Conservation (phyloP, 2,888 invertebrate genomes). For the Tridacna crocea region DNA sequence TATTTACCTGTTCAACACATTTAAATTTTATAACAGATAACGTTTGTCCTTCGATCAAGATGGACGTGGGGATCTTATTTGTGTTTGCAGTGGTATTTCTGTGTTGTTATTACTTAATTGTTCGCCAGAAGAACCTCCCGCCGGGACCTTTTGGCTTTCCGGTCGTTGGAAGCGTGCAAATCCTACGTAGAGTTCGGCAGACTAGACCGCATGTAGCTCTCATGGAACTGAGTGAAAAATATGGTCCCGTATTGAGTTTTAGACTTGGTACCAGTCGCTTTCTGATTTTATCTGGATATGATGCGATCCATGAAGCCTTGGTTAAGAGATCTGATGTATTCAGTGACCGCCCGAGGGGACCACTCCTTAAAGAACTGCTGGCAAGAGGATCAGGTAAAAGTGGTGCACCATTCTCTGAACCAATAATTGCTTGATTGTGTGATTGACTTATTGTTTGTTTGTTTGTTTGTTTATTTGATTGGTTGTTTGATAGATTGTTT, state of each 20-base stretch:
- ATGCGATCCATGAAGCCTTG: constrained; percentile 53
- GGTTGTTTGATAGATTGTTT: too few species aligned
- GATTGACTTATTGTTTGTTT: too few species aligned
- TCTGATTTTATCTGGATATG: constrained; percentile 50
- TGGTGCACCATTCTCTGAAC: not conserved
- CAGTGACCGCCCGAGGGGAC: constrained; percentile 37
- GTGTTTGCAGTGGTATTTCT: not conserved
- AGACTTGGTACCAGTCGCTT: constrained; percentile 37
- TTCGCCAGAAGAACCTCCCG: constrained; percentile 32
- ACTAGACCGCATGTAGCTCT: constrained; percentile 19
- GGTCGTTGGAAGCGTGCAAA: constrained; percentile 17
- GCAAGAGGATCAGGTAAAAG: too few species aligned
- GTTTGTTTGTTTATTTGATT: too few species aligned
- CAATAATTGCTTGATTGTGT: not conserved
- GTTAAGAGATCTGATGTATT: constrained; percentile 46
- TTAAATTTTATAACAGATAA: too few species aligned
- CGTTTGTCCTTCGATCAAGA: too few species aligned
- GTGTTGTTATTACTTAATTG: constrained; percentile 15
- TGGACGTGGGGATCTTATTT: too few species aligned
- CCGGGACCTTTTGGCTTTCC: constrained; percentile 47
- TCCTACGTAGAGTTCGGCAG: not conserved
- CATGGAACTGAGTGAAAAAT: constrained; percentile 7
- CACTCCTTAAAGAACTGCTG: not conserved
- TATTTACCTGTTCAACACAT: too few species aligned
- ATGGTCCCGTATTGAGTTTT: constrained; percentile 50